Evolutionary conservation across 2,113 vertebrate genomes (phyloP).

Genomic region (Myrmecophaga tridactyla): DNA sequence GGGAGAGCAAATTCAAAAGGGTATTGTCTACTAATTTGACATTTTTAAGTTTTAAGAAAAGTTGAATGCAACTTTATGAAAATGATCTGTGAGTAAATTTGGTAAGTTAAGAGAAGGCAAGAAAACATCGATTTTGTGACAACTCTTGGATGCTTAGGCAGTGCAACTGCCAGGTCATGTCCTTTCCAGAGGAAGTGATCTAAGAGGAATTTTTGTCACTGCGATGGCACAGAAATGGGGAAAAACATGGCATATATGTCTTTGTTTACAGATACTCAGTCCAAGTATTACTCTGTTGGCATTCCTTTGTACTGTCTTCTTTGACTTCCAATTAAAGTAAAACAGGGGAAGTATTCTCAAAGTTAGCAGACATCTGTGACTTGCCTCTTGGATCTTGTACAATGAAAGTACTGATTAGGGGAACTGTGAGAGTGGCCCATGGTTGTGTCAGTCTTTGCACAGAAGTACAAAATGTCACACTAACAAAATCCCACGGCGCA

Average conservation of each 20-base stretch:
- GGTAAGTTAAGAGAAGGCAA: not conserved
- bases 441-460: not conserved
- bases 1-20: not conserved
- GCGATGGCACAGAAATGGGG: not conserved
- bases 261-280: not conserved
- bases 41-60: not conserved
- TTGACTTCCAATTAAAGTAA: not conserved
- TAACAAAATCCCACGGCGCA: not conserved
- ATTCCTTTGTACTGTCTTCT: not conserved
- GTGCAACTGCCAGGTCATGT: not conserved
- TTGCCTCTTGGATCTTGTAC: not conserved
- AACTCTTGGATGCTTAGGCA: not conserved
- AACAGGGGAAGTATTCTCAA: not conserved
- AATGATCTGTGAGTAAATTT: not conserved
- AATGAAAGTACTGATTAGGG: rapidly evolving
- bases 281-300: not conserved
- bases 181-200: not conserved
- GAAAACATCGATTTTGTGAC: not conserved
- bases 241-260: not conserved
- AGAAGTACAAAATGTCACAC: not conserved
- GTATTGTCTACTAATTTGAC: no score
- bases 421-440: not conserved
- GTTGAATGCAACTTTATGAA: not conserved
- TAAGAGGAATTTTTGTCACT: not conserved
- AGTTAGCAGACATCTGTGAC: not conserved